These are phyloP conservation scores for Rhodinocichla rosea DNA, from an alignment of 2,113 vertebrate genomes.

Conservation along the genomic window DNA sequence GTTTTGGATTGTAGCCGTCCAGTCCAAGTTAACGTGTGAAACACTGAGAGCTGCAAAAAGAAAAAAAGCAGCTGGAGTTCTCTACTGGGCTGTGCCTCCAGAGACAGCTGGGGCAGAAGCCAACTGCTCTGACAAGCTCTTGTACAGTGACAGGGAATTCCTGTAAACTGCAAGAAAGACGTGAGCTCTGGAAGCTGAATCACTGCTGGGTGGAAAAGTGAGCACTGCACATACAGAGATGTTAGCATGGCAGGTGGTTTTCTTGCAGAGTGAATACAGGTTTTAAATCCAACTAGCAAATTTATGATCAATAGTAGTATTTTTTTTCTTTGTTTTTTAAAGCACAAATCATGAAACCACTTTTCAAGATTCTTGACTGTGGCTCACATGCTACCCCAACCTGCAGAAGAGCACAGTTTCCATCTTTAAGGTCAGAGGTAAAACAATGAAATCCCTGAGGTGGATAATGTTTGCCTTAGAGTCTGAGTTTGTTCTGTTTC, in stretches of 20 bases:
- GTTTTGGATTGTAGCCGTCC: constrained; percentile 43
- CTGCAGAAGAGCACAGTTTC: background rate
- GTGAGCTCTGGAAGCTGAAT: background rate
- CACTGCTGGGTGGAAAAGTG: background rate
- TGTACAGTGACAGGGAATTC: background rate
- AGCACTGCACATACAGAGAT: fast-evolving
- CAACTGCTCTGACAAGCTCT: constrained; percentile 76
- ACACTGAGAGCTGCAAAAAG: constrained; percentile 51
- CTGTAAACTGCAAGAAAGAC: background rate
- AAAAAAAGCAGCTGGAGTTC: constrained; percentile 65
- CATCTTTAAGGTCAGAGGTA: background rate
- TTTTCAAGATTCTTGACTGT: background rate
- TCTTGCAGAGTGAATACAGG: background rate
- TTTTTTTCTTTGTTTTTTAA: background rate
- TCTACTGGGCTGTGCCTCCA: constrained; percentile 63
- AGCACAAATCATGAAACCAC: background rate
- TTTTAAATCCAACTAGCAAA: background rate
- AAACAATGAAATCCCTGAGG: background rate
- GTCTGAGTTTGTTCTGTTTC: background rate
- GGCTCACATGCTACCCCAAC: background rate
- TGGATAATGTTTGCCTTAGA: background rate
- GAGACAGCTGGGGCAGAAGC: constrained; percentile 88
- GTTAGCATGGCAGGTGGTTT: background rate
- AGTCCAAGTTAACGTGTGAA: constrained; percentile 65
- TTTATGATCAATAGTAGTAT: background rate